Conservation (phyloP, 2,113 vertebrate genomes). For the Podilymbus podiceps region DNA sequence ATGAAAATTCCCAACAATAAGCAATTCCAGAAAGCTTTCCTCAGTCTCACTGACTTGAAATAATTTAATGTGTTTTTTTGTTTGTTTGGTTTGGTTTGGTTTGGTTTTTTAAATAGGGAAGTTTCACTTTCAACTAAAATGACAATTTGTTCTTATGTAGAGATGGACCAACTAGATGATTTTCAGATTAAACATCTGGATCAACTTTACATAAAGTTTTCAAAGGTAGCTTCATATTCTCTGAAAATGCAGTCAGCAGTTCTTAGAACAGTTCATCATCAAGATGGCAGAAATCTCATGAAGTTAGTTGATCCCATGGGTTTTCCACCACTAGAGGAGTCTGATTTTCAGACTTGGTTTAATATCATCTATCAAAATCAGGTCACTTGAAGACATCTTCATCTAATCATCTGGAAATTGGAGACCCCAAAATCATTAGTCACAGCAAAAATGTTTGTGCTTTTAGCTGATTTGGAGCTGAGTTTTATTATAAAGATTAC, state of each 20-base stretch:
- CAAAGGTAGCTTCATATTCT: background rate
- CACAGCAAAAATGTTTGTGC: background rate
- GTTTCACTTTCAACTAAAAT: background rate
- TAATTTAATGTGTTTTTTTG: background rate
- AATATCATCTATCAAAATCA: background rate
- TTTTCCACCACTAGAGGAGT: background rate
- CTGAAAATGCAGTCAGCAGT: background rate
- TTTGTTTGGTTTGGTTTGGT: too few relatives aligned
- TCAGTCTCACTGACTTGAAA: background rate
- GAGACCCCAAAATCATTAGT: background rate
- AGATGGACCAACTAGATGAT: background rate
- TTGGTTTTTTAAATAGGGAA: background rate
- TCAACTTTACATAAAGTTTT: background rate
- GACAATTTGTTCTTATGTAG: background rate
- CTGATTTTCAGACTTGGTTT: background rate
- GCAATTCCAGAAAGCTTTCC: background rate
- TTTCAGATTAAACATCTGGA: background rate
- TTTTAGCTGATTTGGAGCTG: background rate
- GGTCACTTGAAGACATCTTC: background rate
- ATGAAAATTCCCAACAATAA: background rate
- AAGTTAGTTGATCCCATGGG: background rate
- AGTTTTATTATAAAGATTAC: background rate
- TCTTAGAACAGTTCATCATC: background rate
- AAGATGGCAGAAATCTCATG: background rate
- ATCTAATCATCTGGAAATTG: background rate